Conservation (phyloP, 1,140 invertebrate genomes). For the Megalopta genalis region DNA sequence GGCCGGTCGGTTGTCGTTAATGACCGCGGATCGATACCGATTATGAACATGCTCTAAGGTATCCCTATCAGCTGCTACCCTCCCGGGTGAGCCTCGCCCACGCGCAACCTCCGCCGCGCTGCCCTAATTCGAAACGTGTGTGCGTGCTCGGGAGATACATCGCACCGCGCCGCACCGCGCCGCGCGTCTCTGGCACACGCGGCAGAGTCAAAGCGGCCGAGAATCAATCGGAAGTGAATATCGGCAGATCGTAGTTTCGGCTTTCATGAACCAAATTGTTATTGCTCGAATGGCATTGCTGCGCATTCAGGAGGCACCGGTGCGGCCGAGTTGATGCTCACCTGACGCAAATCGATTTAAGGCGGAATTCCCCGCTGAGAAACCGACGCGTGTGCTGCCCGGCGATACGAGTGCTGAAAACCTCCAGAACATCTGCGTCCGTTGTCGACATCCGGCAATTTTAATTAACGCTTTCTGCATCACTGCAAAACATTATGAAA, state of each 20-base stretch:
- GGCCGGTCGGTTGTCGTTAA: background rate
- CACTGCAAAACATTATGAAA: too few relatives aligned
- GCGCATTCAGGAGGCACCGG: background rate
- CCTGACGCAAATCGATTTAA: background rate
- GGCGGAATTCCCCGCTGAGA: background rate
- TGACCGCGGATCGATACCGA: slow-evolving; percentile 1
- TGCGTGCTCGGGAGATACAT: background rate
- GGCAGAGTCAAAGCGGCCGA: background rate
- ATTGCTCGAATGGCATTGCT: background rate
- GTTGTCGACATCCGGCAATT: too few relatives aligned
- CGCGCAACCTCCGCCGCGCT: background rate
- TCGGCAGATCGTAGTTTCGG: slow-evolving; percentile 5
- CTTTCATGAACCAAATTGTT: slow-evolving; percentile 6
- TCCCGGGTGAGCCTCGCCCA: background rate
- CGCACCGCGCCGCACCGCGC: background rate
- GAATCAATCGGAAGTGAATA: slow-evolving; percentile 6
- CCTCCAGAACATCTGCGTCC: background rate
- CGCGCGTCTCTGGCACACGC: background rate
- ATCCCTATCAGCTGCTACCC: background rate
- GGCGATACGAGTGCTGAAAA: too few relatives aligned
- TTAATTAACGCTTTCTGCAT: too few relatives aligned
- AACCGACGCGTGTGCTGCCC: too few relatives aligned
- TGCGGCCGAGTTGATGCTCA: background rate
- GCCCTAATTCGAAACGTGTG: background rate
- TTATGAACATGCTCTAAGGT: background rate